These are phyloP conservation scores for Crotalus helleri DNA, from an alignment of 2,113 vertebrate species.

Conservation along the genomic window DNA sequence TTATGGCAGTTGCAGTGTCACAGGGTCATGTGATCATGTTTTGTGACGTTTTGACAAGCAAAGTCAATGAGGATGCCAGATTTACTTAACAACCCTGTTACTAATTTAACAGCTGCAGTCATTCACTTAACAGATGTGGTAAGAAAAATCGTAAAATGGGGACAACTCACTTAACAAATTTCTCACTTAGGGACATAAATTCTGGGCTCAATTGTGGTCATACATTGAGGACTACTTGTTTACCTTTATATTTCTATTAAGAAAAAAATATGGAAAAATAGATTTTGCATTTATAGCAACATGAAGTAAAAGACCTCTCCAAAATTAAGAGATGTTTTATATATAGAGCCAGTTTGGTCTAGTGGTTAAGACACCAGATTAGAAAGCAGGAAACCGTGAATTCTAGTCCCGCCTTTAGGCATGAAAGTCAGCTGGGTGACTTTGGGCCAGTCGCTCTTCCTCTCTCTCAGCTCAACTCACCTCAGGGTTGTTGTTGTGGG, in stretches of 20 bases:
- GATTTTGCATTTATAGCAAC: background rate
- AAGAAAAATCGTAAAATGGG: background rate
- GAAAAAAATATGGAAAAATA: background rate
- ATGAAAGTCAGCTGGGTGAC: too few relatives aligned
- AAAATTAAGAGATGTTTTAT: background rate
- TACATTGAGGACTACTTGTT: background rate
- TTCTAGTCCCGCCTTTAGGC: background rate
- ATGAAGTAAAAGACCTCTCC: background rate
- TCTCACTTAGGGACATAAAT: background rate
- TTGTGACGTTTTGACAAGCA: background rate
- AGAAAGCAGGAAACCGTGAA: background rate
- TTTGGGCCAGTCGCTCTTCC: too few relatives aligned
- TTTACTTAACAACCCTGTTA: background rate
- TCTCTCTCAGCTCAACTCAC: too few relatives aligned
- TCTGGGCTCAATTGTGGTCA: background rate
- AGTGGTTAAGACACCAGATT: background rate
- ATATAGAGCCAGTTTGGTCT: background rate
- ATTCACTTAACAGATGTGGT: background rate
- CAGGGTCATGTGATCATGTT: background rate
- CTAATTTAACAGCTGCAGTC: background rate
- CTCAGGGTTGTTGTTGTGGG: too few relatives aligned
- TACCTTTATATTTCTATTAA: background rate
- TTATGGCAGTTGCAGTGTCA: background rate
- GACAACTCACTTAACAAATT: background rate
- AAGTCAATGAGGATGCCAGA: background rate